phyloP scores from a whole-genome alignment of 2,797 vertebrate species.

The Emys orbicularis region DNA sequence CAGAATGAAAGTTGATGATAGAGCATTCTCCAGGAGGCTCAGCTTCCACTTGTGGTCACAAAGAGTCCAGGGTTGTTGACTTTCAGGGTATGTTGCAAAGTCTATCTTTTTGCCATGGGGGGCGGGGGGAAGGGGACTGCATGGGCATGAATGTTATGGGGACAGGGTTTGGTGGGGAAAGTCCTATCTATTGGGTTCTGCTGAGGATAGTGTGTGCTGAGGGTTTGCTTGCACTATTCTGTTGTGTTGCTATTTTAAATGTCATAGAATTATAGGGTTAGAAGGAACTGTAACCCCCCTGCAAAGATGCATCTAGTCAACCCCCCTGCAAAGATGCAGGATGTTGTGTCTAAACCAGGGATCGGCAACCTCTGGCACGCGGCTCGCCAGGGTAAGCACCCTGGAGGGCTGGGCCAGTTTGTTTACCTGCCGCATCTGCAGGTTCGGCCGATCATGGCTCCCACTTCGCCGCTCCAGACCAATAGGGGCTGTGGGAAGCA shows the following conservation, averaged over 20 bases:
- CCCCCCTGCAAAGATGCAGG: no score
- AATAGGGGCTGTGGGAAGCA: no score
- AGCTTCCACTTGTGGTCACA: background rate
- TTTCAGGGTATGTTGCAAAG: background rate
- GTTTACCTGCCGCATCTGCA: no score
- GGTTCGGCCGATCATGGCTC: no score
- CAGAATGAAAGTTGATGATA: background rate
- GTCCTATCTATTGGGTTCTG: background rate
- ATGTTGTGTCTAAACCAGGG: no score
- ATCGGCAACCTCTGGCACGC: no score
- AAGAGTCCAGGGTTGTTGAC: background rate
- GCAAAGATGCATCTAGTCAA: no score
- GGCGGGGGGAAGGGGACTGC: background rate
- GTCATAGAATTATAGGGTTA: background rate
- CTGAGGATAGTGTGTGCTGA: background rate
- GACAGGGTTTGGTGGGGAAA: background rate
- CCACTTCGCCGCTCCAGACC: no score
- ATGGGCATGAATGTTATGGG: background rate
- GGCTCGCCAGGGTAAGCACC: no score
- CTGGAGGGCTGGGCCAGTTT: no score
- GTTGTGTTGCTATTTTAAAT: background rate
- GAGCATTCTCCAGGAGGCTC: background rate
- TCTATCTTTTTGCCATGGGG: background rate
- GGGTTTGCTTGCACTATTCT: background rate
- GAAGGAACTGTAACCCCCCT: no score